Conservation (phyloP, 2,113 vertebrate species). For the Perccottus glenii region DNA sequence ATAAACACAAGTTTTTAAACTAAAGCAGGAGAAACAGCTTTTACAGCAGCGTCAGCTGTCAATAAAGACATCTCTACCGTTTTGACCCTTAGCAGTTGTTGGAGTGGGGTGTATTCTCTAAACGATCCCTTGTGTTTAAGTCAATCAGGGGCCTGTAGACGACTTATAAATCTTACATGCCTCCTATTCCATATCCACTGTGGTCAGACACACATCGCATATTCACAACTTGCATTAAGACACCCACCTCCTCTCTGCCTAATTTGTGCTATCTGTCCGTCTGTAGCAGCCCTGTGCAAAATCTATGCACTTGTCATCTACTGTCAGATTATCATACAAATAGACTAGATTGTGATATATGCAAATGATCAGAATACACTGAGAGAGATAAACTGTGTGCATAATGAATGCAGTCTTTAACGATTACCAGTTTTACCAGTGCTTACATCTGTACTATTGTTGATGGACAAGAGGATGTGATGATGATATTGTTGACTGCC, state of each 20-base stretch:
- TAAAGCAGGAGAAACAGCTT: slow-evolving; percentile 18
- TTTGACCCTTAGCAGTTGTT: slow-evolving; percentile 56
- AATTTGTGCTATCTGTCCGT: slow-evolving; percentile 12
- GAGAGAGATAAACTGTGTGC: slow-evolving; percentile 57
- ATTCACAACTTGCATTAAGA: slow-evolving; percentile 74
- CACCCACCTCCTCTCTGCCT: slow-evolving; percentile 33
- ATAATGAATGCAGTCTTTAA: slow-evolving; percentile 75
- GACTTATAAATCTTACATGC: slow-evolving; percentile 78
- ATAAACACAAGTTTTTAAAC: slow-evolving; percentile 48
- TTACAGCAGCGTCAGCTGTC: slow-evolving; percentile 9
- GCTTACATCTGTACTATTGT: slow-evolving; percentile 67
- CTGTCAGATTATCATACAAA: slow-evolving; percentile 70
- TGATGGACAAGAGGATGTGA: slow-evolving; percentile 65
- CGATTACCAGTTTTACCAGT: slow-evolving; percentile 59
- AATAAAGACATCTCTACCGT: slow-evolving; percentile 30
- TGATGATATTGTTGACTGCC: slow-evolving; percentile 68
- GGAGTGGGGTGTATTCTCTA: slow-evolving; percentile 62
- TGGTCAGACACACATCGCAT: slow-evolving; percentile 75
- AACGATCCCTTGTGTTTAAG: slow-evolving; percentile 76
- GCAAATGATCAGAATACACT: slow-evolving; percentile 60
- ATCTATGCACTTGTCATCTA: slow-evolving; percentile 53
- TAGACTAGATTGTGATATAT: slow-evolving; percentile 65
- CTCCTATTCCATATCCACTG: slow-evolving; percentile 47
- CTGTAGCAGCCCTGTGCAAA: slow-evolving; percentile 46
- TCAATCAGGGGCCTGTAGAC: slow-evolving; percentile 66